Conservation (phyloP, 2,113 vertebrate genomes). For the Sialia sialis region DNA sequence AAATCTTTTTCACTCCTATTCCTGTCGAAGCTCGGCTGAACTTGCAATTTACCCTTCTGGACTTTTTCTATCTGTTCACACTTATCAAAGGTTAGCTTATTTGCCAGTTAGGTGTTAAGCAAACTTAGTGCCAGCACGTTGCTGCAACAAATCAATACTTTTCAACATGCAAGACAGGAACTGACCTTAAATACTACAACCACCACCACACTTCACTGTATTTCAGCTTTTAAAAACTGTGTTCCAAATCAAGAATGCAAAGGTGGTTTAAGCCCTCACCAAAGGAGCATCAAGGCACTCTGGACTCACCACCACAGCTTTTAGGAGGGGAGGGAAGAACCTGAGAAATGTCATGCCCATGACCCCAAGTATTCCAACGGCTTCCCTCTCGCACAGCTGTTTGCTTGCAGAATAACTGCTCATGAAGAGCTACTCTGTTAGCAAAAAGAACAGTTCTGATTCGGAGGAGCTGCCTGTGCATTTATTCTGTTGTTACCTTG, state of each 20-base stretch:
- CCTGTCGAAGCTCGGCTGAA: not conserved
- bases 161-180: not conserved
- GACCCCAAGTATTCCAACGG: not conserved
- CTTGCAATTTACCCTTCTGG: not conserved
- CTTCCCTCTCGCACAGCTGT: not conserved
- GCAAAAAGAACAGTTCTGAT: not conserved
- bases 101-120: not conserved
- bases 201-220: not conserved
- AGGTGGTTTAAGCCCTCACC: not conserved
- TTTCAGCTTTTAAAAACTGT: not conserved
- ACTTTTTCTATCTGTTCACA: not conserved
- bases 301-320: not conserved
- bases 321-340: not conserved
- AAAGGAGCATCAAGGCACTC: not conserved
- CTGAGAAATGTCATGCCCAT: not conserved
- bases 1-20: not conserved
- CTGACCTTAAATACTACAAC: not conserved
- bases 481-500: not conserved
- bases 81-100: not conserved
- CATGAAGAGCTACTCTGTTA: not conserved
- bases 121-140: not conserved
- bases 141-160: not conserved
- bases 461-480: not conserved
- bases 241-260: not conserved
- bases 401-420: not conserved